phyloP scores from a whole-genome alignment of 2,113 vertebrate genomes.

The Cacatua alba region DNA sequence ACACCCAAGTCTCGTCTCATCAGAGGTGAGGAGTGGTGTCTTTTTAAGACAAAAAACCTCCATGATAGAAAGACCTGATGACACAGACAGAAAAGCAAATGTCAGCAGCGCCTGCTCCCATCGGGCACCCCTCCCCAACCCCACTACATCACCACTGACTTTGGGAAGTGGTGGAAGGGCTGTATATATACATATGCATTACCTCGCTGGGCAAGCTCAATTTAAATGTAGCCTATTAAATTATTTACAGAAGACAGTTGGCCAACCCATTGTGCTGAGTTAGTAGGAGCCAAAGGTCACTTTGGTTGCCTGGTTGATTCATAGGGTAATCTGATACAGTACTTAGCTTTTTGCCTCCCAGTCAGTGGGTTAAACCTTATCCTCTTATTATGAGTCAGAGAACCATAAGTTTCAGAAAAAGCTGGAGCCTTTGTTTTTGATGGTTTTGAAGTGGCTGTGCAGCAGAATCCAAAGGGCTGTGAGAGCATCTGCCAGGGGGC shows the following conservation, averaged over 20 bases:
- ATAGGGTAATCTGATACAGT: slow-evolving; percentile 71
- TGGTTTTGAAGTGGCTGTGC: slow-evolving; percentile 18
- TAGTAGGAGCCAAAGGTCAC: slow-evolving; percentile 73
- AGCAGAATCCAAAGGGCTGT: not conserved
- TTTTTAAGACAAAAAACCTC: not conserved
- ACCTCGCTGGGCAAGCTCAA: slow-evolving; percentile 24
- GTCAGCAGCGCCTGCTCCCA: not conserved
- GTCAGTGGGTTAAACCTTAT: slow-evolving; percentile 51
- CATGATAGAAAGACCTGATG: not conserved
- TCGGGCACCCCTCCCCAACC: not conserved
- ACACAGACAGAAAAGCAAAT: not conserved
- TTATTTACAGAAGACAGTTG: slow-evolving; percentile 84
- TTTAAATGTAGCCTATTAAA: slow-evolving; percentile 74
- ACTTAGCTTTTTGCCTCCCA: slow-evolving; percentile 45
- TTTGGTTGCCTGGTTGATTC: slow-evolving; percentile 64
- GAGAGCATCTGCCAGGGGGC: not conserved
- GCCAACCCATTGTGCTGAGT: slow-evolving; percentile 59
- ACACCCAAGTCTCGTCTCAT: not conserved
- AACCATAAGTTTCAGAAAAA: slow-evolving; percentile 50
- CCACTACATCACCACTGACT: not conserved
- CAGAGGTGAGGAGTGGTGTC: not conserved
- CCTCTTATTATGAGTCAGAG: slow-evolving; percentile 59
- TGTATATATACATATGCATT: not conserved
- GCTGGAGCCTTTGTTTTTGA: slow-evolving; percentile 19
- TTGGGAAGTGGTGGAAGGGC: not conserved